Base-by-base conservation (phyloP, 64 coral and sea anemone genomes). In the Actinia equina region DNA sequence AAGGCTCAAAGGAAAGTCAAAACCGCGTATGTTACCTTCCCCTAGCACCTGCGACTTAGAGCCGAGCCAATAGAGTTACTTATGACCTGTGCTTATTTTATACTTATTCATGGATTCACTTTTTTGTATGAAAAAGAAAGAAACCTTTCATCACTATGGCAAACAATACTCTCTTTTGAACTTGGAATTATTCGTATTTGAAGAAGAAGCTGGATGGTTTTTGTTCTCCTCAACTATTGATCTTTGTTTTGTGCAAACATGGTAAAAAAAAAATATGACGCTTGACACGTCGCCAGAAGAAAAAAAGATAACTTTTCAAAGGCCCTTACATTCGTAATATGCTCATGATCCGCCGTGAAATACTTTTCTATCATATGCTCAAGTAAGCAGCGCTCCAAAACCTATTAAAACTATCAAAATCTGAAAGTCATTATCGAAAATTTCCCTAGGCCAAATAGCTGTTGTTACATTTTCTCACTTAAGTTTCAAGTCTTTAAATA, bases 121-220 rank as follows among this genome's bases (percentile, higher is more conserved):
- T 30, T 74, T 74, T 22, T 69, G 63, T 23, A 69, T 49, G 46
- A 49, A 16, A 57, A 57, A 8, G 52, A 54, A 65, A 65, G 12
- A 74, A 74, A 27, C 69, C 69, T 74, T 74, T 74, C 69, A 74
- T 74, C 69, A 74, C 69, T 25, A 74, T 74, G 69, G 26, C 69
- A 74, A 74, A 74, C 69, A 74, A 74, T 37, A 18, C 12, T 25
- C 26, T 41, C 69, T 74, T 74, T 74, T 14, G 62, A 74, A 74
- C 23, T 26, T 41, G 69, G 69, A 65, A 42, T 16, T 74, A 41
- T 30, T 74, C 69, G 12, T 74, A 42, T 74, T 74, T 74, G 26
- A 14, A 18, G 69, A 74, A 15, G 23, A 41, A 2, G 69, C 1
- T 30, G n/a, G 69, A 41, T 25, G 11, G 11, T 18, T 74, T 74